These are phyloP conservation scores for Coregonus ussuriensis DNA, from an alignment of 2,797 vertebrate genomes.

Conservation along the genomic window DNA sequence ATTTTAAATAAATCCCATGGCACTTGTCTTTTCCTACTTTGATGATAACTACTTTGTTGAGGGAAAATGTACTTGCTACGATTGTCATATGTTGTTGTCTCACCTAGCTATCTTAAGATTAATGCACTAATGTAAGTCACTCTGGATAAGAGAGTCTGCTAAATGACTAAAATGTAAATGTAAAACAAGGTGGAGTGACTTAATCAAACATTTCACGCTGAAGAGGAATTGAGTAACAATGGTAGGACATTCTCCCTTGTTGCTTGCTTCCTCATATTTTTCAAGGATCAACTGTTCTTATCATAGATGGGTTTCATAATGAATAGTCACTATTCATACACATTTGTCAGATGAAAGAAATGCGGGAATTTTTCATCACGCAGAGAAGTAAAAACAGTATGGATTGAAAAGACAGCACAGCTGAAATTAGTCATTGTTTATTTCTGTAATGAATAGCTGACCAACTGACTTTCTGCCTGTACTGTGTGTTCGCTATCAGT, in stretches of 20 bases:
- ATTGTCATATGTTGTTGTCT: no score
- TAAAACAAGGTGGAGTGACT: background rate
- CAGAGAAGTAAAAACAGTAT: slow-evolving; percentile 35
- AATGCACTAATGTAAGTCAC: no score
- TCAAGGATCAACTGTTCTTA: slow-evolving; percentile 24
- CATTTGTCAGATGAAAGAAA: slow-evolving; percentile 43
- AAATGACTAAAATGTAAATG: no score
- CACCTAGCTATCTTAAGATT: no score
- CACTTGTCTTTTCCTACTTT: no score
- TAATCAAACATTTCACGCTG: slow-evolving; percentile 5
- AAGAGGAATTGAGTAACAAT: slow-evolving; percentile 51
- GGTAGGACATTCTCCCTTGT: background rate
- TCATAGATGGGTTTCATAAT: slow-evolving; percentile 44
- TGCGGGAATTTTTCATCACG: slow-evolving; percentile 28
- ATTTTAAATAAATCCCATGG: no score
- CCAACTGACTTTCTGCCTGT: slow-evolving; percentile 30
- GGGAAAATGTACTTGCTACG: no score
- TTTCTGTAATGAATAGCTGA: slow-evolving; percentile 62
- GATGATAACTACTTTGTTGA: no score
- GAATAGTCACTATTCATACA: slow-evolving; percentile 34
- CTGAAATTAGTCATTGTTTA: slow-evolving; percentile 56
- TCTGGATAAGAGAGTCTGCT: no score
- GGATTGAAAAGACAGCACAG: slow-evolving; percentile 18
- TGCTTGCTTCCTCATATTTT: slow-evolving; percentile 49
- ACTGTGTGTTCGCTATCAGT: slow-evolving; percentile 37